Conservation (phyloP, 35 echinoderm and acorn worm species). For the Eucidaris tribuloides region DNA sequence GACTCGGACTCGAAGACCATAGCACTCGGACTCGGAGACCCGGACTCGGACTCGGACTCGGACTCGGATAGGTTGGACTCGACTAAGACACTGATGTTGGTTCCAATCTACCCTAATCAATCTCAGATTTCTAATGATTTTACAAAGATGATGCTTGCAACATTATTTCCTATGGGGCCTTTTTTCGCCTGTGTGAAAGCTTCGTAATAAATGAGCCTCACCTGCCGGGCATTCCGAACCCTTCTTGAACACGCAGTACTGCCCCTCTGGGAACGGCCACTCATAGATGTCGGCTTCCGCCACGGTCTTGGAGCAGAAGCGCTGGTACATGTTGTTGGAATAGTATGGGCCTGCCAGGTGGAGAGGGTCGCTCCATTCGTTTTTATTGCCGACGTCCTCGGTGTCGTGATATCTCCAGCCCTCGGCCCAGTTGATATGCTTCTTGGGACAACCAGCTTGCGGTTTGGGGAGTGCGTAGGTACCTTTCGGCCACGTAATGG, state of each 20-base stretch:
- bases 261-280: slow-evolving; percentile 4
- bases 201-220: too few species aligned
- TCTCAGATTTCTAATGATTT: too few species aligned
- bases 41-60: too few species aligned
- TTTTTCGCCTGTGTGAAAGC: too few species aligned
- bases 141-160: too few species aligned
- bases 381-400: background rate
- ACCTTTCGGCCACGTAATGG: slow-evolving; percentile 50
- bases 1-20: too few species aligned
- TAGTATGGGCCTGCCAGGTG: slow-evolving; percentile 6
- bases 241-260: slow-evolving; percentile 64
- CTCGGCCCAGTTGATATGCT: background rate
- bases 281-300: background rate
- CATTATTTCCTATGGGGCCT: too few species aligned
- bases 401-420: slow-evolving; percentile 62
- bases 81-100: too few species aligned
- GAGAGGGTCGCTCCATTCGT: background rate
- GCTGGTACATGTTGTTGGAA: slow-evolving; percentile 1
- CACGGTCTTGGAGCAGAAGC: slow-evolving; percentile 20
- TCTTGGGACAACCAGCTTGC: slow-evolving; percentile 31
- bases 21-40: too few species aligned
- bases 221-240: slow-evolving; percentile 9
- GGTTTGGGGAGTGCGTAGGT: slow-evolving; percentile 52
- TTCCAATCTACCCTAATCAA: too few species aligned
- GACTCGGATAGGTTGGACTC: too few species aligned